Percentiles rank a stretch among this genome's conserved stretches.
Evolutionary conservation across 92 coral and sea anemone genomes (phyloP).

Genomic region (Anthopleura xanthogrammica): DNA sequence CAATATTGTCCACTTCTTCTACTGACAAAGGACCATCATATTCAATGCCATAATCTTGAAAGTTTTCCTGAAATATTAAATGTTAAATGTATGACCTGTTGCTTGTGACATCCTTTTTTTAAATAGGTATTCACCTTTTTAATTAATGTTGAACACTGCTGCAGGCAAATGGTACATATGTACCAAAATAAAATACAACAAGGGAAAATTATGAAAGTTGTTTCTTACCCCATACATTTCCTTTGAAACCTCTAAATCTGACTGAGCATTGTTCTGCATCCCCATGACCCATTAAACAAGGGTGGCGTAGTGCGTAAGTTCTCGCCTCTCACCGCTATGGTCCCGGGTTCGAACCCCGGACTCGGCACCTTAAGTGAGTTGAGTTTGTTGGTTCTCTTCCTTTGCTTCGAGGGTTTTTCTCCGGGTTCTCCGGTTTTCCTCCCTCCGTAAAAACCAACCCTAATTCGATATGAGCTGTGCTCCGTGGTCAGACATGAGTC

Average conservation of each 20-base stretch:
- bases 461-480: too few relatives aligned
- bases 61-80: neutral
- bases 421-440: too few relatives aligned
- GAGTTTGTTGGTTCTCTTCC: too few relatives aligned
- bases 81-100: neutral
- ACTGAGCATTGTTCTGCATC: constrained; percentile 26
- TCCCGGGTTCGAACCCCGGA: too few relatives aligned
- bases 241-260: constrained; percentile 4
- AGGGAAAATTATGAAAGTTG: neutral
- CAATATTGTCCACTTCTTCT: neutral
- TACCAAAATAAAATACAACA: neutral
- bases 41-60: constrained; percentile 4
- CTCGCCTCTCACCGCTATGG: too few relatives aligned
- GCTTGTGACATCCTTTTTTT: neutral
- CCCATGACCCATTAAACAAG: constrained; percentile 46
- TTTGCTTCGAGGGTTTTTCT: too few relatives aligned
- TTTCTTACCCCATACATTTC: constrained; percentile 27
- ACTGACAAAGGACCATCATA: neutral
- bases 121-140: neutral
- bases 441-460: too few relatives aligned
- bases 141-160: neutral
- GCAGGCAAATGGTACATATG: neutral
- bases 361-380: too few relatives aligned
- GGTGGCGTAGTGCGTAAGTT: too few relatives aligned
- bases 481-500: too few relatives aligned